phyloP scores from a whole-genome alignment of 2,888 invertebrate genomes.

The Stenolophus ochropezus region DNA sequence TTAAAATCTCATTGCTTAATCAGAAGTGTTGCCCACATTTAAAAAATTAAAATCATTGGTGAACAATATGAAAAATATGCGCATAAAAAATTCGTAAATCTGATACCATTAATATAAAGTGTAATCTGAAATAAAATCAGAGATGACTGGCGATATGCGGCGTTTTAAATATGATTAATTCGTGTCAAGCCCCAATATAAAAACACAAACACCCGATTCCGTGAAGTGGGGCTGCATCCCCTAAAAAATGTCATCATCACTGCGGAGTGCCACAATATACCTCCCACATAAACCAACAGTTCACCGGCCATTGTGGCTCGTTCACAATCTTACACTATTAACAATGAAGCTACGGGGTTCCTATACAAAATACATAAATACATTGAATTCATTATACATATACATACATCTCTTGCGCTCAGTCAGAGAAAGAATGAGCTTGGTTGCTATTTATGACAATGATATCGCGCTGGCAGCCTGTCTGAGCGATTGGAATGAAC shows the following conservation, averaged over 20 bases:
- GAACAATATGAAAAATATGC: not conserved
- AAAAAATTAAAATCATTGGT: not conserved
- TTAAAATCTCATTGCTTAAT: no score
- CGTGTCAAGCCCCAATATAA: conserved; percentile 12
- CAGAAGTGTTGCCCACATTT: no score
- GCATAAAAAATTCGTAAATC: not conserved
- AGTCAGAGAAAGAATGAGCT: conserved; percentile 62
- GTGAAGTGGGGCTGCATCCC: conserved; percentile 19
- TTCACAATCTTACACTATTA: conserved; percentile 72
- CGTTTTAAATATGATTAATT: conserved; percentile 38
- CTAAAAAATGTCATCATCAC: conserved; percentile 43
- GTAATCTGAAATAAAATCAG: conserved; percentile 2
- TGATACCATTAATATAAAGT: not conserved
- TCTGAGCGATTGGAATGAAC: conserved; percentile 70
- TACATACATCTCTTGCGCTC: conserved; percentile 71
- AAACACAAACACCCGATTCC: conserved; percentile 24
- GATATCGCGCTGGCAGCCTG: conserved; percentile 63
- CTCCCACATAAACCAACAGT: conserved; percentile 71
- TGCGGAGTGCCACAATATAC: conserved; percentile 64
- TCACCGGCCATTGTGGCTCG: conserved; percentile 70
- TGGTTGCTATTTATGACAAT: conserved; percentile 63
- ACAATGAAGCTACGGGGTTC: conserved; percentile 73
- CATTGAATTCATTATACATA: conserved; percentile 73
- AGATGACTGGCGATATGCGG: conserved; percentile 26
- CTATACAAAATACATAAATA: conserved; percentile 74